phyloP scores from a whole-genome alignment of 2,797 vertebrate species.

The Nyctalus aviator region DNA sequence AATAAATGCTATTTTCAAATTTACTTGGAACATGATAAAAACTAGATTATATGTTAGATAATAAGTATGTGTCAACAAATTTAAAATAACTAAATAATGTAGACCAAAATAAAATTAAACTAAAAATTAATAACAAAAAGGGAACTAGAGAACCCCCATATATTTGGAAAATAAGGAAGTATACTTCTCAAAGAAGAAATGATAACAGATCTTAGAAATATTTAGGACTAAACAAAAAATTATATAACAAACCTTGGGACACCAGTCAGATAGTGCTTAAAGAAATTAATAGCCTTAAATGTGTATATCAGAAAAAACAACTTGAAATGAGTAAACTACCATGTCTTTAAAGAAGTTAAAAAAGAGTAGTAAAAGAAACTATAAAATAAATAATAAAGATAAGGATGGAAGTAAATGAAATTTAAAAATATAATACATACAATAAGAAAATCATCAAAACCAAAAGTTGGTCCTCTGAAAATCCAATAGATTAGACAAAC shows the following conservation, averaged over 20 bases:
- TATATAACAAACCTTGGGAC: not conserved
- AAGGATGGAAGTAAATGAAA: not conserved
- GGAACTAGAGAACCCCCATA: not conserved
- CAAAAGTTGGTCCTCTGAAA: not conserved
- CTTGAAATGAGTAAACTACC: not conserved
- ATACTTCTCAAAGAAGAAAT: slow-evolving; percentile 30
- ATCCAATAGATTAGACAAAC: not conserved
- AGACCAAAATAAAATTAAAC: slow-evolving; percentile 40
- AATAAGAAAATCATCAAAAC: slow-evolving; percentile 24
- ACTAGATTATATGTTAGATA: not conserved
- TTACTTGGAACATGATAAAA: not conserved
- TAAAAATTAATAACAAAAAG: slow-evolving; percentile 43
- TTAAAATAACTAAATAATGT: not conserved
- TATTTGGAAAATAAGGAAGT: slow-evolving; percentile 35
- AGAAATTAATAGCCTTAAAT: not conserved
- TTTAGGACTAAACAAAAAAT: not conserved
- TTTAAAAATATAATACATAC: not conserved
- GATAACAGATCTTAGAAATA: not conserved
- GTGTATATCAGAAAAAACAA: not conserved
- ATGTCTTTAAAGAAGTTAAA: slow-evolving; percentile 15
- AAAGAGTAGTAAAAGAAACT: slow-evolving; percentile 33
- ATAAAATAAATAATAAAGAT: not conserved
- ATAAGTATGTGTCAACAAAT: not conserved
- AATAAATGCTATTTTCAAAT: not conserved
- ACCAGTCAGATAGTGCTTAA: not conserved